phyloP scores from a whole-genome alignment of 2,888 invertebrate species.

The Pristionchus fissidentatus region DNA sequence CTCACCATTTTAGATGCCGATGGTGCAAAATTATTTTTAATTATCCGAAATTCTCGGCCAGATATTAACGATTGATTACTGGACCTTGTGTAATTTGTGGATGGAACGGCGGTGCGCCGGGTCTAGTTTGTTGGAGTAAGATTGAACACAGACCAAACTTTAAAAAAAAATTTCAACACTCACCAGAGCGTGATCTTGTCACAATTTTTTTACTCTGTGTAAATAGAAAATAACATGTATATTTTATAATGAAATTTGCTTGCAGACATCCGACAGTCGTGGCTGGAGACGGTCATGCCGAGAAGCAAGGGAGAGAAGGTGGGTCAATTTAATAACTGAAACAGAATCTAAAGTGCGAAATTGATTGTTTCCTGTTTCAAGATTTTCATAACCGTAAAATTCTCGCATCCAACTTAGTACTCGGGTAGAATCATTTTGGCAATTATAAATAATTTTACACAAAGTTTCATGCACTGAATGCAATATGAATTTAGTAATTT shows the following conservation, averaged over 20 bases:
- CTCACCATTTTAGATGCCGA: too few species aligned
- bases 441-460: too few species aligned
- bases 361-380: not conserved
- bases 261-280: constrained; percentile 61
- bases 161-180: not conserved
- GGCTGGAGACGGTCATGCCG: constrained; percentile 66
- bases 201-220: not conserved
- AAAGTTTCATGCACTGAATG: too few species aligned
- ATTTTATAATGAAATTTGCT: not conserved
- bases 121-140: too few species aligned
- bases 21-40: too few species aligned
- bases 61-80: not conserved
- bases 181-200: not conserved
- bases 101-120: too few species aligned
- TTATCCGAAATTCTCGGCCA: too few species aligned
- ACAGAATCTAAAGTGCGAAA: not conserved
- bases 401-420: too few species aligned
- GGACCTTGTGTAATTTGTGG: too few species aligned
- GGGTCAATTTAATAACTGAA: not conserved
- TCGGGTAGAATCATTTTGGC: too few species aligned
- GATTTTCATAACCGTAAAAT: too few species aligned
- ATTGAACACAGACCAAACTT: not conserved
- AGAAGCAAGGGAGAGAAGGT: constrained; percentile 57
- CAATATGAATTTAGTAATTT: too few species aligned
- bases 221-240: not conserved